phyloP scores from a whole-genome alignment of 2,113 vertebrate genomes.

The Noctilio leporinus region DNA sequence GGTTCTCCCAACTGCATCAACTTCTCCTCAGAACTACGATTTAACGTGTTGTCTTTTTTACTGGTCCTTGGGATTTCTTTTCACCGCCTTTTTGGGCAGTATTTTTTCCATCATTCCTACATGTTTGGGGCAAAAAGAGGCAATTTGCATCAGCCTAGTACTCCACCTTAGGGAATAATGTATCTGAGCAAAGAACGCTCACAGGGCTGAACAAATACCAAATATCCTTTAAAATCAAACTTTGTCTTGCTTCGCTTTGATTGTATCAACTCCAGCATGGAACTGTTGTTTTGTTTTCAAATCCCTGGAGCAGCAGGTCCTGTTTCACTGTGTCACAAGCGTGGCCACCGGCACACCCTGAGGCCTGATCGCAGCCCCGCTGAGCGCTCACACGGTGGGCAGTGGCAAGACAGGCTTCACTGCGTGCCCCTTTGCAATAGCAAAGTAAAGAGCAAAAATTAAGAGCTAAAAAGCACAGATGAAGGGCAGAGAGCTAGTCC shows the following conservation, averaged over 20 bases:
- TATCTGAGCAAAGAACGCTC: neutral
- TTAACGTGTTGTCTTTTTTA: neutral
- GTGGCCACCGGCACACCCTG: neutral
- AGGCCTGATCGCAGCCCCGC: neutral
- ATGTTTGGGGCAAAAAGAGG: neutral
- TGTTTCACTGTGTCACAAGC: neutral
- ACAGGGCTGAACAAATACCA: neutral
- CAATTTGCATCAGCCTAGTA: neutral
- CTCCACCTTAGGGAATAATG: neutral
- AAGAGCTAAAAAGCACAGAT: neutral
- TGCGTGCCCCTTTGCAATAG: neutral
- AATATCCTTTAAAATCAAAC: neutral
- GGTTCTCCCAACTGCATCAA: neutral
- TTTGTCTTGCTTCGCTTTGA: neutral
- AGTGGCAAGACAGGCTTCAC: neutral
- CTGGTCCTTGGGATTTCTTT: neutral
- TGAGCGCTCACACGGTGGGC: neutral
- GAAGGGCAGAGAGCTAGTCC: neutral
- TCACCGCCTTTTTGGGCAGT: neutral
- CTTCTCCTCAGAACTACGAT: neutral
- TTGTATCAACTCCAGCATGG: neutral
- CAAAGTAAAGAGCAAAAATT: neutral
- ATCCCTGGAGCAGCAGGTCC: neutral
- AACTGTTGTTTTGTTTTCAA: conserved; percentile 17
- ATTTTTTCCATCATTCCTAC: neutral